Conservation (phyloP, 1,140 invertebrate genomes). For the Batillaria attramentaria region DNA sequence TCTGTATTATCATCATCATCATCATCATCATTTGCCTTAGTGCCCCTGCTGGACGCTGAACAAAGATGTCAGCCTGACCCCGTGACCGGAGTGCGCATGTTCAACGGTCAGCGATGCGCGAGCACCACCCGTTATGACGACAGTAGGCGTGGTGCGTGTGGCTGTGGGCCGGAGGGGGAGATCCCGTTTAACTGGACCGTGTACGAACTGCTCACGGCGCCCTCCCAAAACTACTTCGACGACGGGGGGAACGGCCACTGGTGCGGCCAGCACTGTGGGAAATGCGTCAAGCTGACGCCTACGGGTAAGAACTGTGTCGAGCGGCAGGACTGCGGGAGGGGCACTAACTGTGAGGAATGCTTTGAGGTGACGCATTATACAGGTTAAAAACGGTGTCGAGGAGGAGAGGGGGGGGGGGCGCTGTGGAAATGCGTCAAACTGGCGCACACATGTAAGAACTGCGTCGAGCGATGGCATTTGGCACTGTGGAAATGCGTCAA, state of each 20-base stretch:
- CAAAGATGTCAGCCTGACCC: conserved; percentile 44
- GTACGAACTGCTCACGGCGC: conserved; percentile 23
- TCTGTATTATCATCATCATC: not conserved
- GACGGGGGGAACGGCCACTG: not conserved
- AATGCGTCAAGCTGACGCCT: conserved; percentile 41
- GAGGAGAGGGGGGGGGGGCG: not conserved
- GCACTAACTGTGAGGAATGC: too few species aligned
- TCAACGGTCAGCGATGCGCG: conserved; percentile 51
- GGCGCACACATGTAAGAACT: too few species aligned
- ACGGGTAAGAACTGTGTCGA: conserved; percentile 37
- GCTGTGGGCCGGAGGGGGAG: conserved; percentile 43
- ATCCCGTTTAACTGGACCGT: conserved; percentile 1
- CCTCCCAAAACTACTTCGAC: conserved; percentile 31
- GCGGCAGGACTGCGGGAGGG: too few species aligned
- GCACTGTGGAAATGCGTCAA: too few species aligned
- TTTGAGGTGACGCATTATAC: too few species aligned
- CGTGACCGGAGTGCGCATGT: conserved; percentile 37
- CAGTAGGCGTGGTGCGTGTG: conserved; percentile 54
- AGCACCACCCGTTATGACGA: conserved; percentile 55
- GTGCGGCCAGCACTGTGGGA: conserved; percentile 43
- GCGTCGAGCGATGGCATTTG: too few species aligned
- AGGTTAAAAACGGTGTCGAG: too few species aligned
- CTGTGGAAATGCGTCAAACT: not conserved
- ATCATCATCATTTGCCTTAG: not conserved
- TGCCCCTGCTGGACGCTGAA: conserved; percentile 19